Percentiles rank a stretch among this genome's conserved stretches.
Conservation (phyloP, 2,113 vertebrate genomes). For the human region GRCh38 chr6:158771501-158772000, state of each 20-base stretch:
- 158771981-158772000: fast-evolving
- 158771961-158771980: fast-evolving
- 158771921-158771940: neutral
- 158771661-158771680: fast-evolving
- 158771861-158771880: fast-evolving
- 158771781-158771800: fast-evolving
- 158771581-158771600: fast-evolving
- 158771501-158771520: neutral
- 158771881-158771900: fast-evolving
- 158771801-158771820: fast-evolving
- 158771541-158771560: fast-evolving
- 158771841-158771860: fast-evolving
- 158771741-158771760: neutral
- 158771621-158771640: fast-evolving
- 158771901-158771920: neutral
- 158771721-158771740: neutral
- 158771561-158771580: neutral
- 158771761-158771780: neutral
- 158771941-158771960: fast-evolving
- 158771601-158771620: too few species aligned
- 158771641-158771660: neutral
- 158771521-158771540: fast-evolving
- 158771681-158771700: fast-evolving
- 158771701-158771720: neutral
- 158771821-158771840: neutral